Evolutionary conservation across 1,140 invertebrate genomes (phyloP).

Genomic region (Cotesia chilonis): DNA sequence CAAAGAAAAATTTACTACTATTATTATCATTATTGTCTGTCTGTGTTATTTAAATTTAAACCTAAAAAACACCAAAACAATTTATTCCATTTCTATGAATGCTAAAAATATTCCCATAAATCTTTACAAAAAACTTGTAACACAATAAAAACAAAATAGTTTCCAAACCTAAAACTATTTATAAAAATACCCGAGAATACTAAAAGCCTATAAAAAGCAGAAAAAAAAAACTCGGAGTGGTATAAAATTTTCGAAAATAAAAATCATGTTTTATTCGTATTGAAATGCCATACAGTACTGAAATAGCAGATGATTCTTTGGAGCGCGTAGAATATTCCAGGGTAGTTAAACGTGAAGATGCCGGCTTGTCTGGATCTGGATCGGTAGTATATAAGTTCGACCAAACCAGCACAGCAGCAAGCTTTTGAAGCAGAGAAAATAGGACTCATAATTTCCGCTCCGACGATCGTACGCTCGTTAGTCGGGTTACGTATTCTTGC

Average conservation of each 20-base stretch:
- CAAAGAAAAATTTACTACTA: no score
- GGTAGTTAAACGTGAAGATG: constrained; percentile 24
- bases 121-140: background rate
- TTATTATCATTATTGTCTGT: no score
- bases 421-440: constrained; percentile 21
- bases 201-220: no score
- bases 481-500: constrained; percentile 22
- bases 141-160: no score
- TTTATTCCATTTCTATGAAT: no score
- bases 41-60: no score
- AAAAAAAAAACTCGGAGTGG: background rate
- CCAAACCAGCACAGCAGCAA: background rate
- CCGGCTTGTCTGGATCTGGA: background rate
- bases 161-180: no score
- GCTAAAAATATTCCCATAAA: constrained; percentile 1
- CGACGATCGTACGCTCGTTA: constrained; percentile 40
- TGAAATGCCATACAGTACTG: background rate
- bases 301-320: background rate
- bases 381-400: background rate
- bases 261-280: background rate
- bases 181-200: no score
- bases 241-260: background rate
- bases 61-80: no score
- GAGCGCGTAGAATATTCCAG: background rate
- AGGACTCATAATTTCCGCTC: constrained; percentile 36